Evolutionary conservation across 92 coral and sea anemone species (phyloP).

Genomic region (Hydrozoanthus gracilis): DNA sequence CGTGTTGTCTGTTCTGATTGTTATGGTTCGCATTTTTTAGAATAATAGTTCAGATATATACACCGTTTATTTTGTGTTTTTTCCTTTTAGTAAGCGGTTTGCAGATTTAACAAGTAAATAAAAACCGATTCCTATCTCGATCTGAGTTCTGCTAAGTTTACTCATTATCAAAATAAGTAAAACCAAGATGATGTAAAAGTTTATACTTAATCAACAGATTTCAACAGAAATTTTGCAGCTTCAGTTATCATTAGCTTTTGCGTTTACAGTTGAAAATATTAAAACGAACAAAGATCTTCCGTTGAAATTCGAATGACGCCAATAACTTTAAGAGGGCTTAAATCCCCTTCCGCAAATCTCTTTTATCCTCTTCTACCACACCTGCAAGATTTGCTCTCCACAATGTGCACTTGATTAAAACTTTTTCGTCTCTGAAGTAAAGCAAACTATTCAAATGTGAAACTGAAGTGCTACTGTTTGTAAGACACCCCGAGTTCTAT

Average conservation of each 20-base stretch:
- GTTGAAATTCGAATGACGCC: constrained; percentile 46
- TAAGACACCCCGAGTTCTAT: not conserved
- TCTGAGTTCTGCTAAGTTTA: no score
- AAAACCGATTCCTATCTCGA: no score
- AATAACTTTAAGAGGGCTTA: constrained; percentile 47
- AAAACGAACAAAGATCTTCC: constrained; percentile 19
- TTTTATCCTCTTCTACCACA: constrained; percentile 23
- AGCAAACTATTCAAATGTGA: constrained; percentile 22
- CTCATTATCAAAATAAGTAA: no score
- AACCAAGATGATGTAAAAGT: no score
- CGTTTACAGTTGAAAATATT: constrained; percentile 13
- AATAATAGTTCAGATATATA: no score
- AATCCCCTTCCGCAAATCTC: constrained; percentile 39
- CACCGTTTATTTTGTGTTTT: no score
- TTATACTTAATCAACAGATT: no score
- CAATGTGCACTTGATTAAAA: constrained; percentile 27
- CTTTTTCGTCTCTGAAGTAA: constrained; percentile 22
- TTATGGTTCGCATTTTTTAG: no score
- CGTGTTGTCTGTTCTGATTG: no score
- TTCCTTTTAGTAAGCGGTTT: no score
- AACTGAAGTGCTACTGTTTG: constrained; percentile 12
- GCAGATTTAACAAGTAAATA: no score
- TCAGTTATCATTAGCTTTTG: not conserved
- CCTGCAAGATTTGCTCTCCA: constrained; percentile 28
- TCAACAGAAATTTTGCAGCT: no score